These are phyloP conservation scores for Halichoerus grypus DNA, from an alignment of 2,113 vertebrate species.

Conservation along the genomic window DNA sequence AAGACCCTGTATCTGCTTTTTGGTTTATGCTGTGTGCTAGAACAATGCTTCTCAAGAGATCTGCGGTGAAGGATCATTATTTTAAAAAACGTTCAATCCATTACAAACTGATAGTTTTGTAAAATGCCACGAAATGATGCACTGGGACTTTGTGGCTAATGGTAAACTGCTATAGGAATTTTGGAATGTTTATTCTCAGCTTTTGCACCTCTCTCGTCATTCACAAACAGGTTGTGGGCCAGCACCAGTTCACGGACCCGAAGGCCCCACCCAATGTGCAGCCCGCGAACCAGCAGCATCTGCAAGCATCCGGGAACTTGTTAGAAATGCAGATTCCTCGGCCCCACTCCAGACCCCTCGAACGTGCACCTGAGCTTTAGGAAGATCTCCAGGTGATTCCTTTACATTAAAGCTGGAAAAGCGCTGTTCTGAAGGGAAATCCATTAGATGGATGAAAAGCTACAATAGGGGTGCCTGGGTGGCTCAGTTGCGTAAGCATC, in stretches of 20 bases:
- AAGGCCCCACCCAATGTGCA: neutral
- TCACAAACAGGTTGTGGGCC: neutral
- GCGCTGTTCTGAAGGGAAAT: neutral
- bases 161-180: neutral
- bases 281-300: neutral
- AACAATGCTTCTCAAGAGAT: neutral
- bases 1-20: neutral
- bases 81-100: neutral
- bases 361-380: neutral
- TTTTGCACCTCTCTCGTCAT: neutral
- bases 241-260: too few species aligned
- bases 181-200: neutral
- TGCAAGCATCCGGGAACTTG: neutral
- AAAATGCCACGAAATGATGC: neutral
- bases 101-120: neutral
- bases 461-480: neutral
- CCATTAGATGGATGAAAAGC: neutral
- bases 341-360: too few species aligned
- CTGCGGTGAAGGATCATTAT: neutral
- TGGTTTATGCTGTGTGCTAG: neutral
- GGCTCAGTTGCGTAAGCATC: neutral
- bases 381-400: neutral
- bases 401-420: slow-evolving; percentile 20
- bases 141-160: neutral
- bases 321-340: neutral